phyloP scores from a whole-genome alignment of 2,113 vertebrate species.

The Oriolus oriolus region DNA sequence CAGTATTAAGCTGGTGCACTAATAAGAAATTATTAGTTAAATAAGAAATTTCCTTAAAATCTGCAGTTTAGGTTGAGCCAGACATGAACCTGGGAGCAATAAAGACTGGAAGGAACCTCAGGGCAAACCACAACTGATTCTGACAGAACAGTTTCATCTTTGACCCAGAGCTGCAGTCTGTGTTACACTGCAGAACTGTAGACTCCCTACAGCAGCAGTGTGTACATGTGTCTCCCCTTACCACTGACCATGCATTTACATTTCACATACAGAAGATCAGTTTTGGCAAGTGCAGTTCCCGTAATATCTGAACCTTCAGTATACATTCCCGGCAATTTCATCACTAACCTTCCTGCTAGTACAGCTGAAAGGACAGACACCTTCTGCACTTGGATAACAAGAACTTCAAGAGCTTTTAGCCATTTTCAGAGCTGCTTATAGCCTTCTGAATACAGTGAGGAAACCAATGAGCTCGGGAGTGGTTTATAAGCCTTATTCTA shows the following conservation, averaged over 20 bases:
- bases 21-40: not conserved
- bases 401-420: not conserved
- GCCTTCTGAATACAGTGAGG: not conserved
- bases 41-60: not conserved
- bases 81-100: not conserved
- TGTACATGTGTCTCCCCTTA: accelerated
- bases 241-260: accelerated
- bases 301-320: not conserved
- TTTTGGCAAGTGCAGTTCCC: not conserved
- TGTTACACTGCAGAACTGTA: not conserved
- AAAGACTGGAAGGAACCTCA: not conserved
- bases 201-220: not conserved
- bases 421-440: not conserved
- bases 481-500: not conserved
- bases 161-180: not conserved
- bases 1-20: not conserved
- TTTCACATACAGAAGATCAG: not conserved
- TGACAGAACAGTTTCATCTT: not conserved
- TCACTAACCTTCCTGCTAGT: not conserved
- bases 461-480: not conserved
- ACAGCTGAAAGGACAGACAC: not conserved
- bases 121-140: not conserved
- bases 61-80: not conserved
- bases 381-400: not conserved
- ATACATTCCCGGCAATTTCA: not conserved